Base-by-base conservation (phyloP, 1,140 invertebrate species). In the Mamestra configurata region DNA sequence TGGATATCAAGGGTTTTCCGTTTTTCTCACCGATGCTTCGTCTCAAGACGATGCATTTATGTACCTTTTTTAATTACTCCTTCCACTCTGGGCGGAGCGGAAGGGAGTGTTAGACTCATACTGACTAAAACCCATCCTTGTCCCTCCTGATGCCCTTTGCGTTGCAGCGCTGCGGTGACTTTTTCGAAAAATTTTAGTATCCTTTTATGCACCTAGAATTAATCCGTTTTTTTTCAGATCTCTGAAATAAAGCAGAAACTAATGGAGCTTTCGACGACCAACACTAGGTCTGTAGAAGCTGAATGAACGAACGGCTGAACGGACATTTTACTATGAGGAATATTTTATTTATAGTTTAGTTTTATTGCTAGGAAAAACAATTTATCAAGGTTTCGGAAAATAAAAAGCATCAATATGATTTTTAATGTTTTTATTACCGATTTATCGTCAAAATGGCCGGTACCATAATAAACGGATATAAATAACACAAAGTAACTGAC, bases 191-290 rank as follows among this genome's bases (percentile, higher is more conserved):
- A n/a, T n/a, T n/a, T n/a, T n/a, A n/a, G n/a, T n/a, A n/a, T n/a
- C n/a, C n/a, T n/a, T n/a, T n/a, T n/a, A n/a, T n/a, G n/a, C n/a
- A n/a, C n/a, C n/a, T n/a, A n/a, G n/a, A n/a, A n/a, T 24, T 68
- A 75, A 15, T 73, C 27, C 71, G 53, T 51, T 76, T 80, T 35
- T 10, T 89, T 92, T 31, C 90, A 94, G 93, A 94, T 94, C 78
- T 82, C 92, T 3, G 93, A 93, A 87, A 94, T 94, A 40, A 94
- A 93, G 77, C 90, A 93, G 43, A 94, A 94, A 51, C 73, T 94
- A 22, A 88, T 83, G 77, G 93, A 94, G 70, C 77, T 94, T 0
- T 90, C 91, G 0, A 82, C 81, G 0, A 88, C 86, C 0, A 94
- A 94, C 64, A 80, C 77, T 11, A 87, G 59, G 76, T 90, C 91